Evolutionary conservation across 2,888 invertebrate species (phyloP).

Genomic region (Phortica okadai): DNA sequence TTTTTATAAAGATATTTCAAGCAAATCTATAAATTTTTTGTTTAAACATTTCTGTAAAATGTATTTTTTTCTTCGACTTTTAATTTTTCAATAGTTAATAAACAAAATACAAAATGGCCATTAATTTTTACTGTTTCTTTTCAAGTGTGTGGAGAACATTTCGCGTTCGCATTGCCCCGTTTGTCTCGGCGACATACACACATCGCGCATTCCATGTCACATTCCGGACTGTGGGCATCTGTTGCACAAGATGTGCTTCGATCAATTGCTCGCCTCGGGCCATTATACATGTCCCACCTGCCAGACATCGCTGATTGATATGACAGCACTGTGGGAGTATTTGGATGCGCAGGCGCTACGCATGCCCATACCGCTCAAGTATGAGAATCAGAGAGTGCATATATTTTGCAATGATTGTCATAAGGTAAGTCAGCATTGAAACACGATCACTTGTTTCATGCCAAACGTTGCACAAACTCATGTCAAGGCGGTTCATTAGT

Average conservation of each 20-base stretch:
- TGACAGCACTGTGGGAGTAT: constrained; percentile 85
- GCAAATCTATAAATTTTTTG: too few species aligned
- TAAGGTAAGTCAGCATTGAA: constrained; percentile 79
- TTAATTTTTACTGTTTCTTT: constrained; percentile 44
- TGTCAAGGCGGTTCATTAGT: too few species aligned
- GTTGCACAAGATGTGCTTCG: constrained; percentile 90
- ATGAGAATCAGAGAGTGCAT: constrained; percentile 86
- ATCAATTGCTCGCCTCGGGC: constrained; percentile 83
- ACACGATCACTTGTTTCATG: too few species aligned
- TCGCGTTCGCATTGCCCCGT: constrained; percentile 93
- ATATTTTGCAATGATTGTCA: constrained; percentile 95
- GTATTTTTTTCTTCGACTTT: too few species aligned
- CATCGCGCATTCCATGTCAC: constrained; percentile 91
- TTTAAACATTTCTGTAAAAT: too few species aligned
- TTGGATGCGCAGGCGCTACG: constrained; percentile 88
- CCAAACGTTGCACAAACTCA: too few species aligned
- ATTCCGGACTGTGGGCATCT: constrained; percentile 94
- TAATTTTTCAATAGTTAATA: too few species aligned
- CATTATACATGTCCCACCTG: constrained; percentile 94
- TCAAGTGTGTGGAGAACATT: constrained; percentile 92
- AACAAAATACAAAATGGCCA: not conserved
- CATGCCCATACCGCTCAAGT: constrained; percentile 90
- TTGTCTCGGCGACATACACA: constrained; percentile 93
- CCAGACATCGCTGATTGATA: constrained; percentile 91
- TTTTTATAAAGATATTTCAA: too few species aligned